A percentile compares a stretch with the other conserved stretches of the same genome.
These are phyloP conservation scores for Uropsilus gracilis DNA, from an alignment of 2,113 vertebrate species.

Conservation along the genomic window DNA sequence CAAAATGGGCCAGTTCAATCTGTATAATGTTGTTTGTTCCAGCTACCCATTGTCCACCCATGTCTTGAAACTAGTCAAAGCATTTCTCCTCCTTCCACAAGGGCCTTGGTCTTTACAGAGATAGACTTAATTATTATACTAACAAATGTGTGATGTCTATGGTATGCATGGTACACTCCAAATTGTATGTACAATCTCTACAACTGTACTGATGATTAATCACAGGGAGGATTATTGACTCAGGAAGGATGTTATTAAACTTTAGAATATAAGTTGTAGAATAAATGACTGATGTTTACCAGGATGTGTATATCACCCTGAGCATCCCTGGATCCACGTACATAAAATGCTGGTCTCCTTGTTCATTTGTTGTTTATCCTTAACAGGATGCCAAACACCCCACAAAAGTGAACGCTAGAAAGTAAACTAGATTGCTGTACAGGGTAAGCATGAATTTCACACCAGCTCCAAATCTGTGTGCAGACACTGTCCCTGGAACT, in stretches of 20 bases:
- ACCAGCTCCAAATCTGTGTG: not conserved
- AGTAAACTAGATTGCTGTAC: not conserved
- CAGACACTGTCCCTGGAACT: not conserved
- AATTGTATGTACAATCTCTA: not conserved
- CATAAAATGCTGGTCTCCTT: not conserved
- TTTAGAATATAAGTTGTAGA: not conserved
- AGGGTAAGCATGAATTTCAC: not conserved
- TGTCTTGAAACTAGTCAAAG: not conserved
- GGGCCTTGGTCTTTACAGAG: not conserved
- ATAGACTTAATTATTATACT: not conserved
- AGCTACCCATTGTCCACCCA: not conserved
- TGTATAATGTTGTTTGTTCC: not conserved
- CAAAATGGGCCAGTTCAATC: not conserved
- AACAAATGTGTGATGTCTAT: not conserved
- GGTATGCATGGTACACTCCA: accelerated
- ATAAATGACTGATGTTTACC: not conserved
- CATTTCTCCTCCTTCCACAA: not conserved
- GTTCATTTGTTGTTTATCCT: not conserved
- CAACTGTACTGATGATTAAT: not conserved
- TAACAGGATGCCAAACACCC: not conserved
- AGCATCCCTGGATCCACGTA: not conserved
- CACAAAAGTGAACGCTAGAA: not conserved
- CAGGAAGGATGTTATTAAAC: not conserved
- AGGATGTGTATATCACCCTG: not conserved
- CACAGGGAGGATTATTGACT: not conserved